Percentiles rank a stretch among this genome's conserved stretches.
Conservation (phyloP, 2,797 vertebrate species). For the Garrulus glandarius region DNA sequence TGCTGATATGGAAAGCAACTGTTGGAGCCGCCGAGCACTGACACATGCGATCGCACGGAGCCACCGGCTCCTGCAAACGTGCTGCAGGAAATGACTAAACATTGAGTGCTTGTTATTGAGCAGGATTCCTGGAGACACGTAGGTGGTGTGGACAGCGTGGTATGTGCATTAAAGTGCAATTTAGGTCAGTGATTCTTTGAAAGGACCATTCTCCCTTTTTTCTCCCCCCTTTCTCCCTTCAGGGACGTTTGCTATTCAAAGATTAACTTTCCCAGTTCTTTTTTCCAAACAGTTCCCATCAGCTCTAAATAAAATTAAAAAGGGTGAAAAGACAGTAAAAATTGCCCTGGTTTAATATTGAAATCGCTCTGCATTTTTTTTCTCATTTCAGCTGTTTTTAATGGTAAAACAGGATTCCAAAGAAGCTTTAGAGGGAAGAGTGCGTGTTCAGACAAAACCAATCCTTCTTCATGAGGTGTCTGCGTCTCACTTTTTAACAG, state of each 20-base stretch:
- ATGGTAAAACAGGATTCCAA: background rate
- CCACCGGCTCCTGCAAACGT: conserved; percentile 55
- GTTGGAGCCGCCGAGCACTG: conserved; percentile 59
- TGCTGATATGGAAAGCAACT: conserved; percentile 70
- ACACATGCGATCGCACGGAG: conserved; percentile 45
- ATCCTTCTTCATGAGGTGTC: background rate
- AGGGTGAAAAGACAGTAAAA: background rate
- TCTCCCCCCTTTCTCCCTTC: background rate
- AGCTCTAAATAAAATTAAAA: background rate
- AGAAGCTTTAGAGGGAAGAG: background rate
- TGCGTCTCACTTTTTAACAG: background rate
- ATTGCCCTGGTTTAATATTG: background rate
- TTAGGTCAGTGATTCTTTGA: conserved; percentile 67
- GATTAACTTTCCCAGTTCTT: conserved; percentile 37
- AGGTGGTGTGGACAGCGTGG: conserved; percentile 62
- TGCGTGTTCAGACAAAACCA: background rate
- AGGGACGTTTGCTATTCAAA: background rate
- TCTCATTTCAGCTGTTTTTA: background rate
- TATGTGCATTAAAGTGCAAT: conserved; percentile 66
- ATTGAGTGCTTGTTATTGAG: conserved; percentile 66
- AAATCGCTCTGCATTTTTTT: background rate
- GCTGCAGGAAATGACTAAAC: conserved; percentile 77
- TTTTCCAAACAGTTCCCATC: background rate
- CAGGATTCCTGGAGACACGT: conserved; percentile 68
- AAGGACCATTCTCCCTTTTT: conserved; percentile 15